A percentile compares a stretch with the other conserved stretches of the same genome.
phyloP scores from a whole-genome alignment of 2,888 invertebrate genomes.

The Trachelus stipa region DNA sequence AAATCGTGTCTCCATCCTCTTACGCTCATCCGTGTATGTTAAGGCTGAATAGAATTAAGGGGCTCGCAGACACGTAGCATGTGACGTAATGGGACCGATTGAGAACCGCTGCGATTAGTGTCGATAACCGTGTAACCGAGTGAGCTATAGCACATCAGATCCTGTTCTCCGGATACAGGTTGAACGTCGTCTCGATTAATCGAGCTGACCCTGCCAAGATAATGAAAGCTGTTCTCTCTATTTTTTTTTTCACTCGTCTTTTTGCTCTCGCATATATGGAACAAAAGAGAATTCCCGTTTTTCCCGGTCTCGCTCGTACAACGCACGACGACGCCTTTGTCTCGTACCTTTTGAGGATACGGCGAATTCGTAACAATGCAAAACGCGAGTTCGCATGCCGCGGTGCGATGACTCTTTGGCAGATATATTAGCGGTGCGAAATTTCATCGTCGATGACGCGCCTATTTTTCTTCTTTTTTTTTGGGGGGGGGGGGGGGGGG shows the following conservation, averaged over 20 bases:
- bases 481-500: no score
- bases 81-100: not conserved
- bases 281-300: not conserved
- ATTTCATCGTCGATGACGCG: not conserved
- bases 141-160: slow-evolving; percentile 17
- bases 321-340: not conserved
- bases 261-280: not conserved
- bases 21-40: not conserved
- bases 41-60: not conserved
- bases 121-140: slow-evolving; percentile 39
- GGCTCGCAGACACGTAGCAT: not conserved
- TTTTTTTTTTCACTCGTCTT: not conserved
- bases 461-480: not conserved
- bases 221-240: not conserved
- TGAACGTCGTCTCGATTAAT: not conserved
- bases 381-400: not conserved
- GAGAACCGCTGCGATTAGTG: slow-evolving; percentile 28
- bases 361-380: not conserved
- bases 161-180: not conserved
- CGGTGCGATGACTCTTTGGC: not conserved
- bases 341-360: not conserved
- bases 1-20: slow-evolving; percentile 11
- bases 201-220: not conserved
- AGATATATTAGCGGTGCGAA: not conserved
- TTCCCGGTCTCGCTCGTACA: no score